Base-by-base conservation (phyloP, 2,113 vertebrate genomes). In the Rhizomys pruinosus region DNA sequence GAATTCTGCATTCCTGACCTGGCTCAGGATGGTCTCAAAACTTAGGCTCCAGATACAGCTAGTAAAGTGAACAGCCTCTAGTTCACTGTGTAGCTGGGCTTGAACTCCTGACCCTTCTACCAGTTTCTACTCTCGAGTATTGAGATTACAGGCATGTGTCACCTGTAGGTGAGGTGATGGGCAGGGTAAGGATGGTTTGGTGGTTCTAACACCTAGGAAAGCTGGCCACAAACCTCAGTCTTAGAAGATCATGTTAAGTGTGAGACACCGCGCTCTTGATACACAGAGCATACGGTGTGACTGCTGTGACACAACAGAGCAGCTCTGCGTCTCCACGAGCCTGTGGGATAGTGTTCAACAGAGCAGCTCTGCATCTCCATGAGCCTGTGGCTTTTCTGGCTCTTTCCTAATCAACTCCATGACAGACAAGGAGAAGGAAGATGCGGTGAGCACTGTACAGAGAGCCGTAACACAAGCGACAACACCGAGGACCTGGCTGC, bases 281-380 rank as follows among this genome's bases (percentile, higher is more conserved):
- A 84, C 19, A 88, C 44, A 12, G 2, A 6, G 39, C 7, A 29
- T 10, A 39, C 27, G 20, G 20, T 52, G 20, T 52, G 47, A 32
- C 59, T 29, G 7, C 39, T 61, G 17, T n/a, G 44, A 63, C 59
- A 13, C 32, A 78, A n/a, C n/a, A n/a, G n/a, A n/a, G n/a, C n/a
- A n/a, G n/a, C n/a, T n/a, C n/a, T n/a, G n/a, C n/a, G 3, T 6
- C 34, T 23, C 23, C 17, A 4, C 4, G 19, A 37, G 29, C 47
- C 47, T 52, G 47, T n/a, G 47, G 34, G 9, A 61, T 2, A 7
- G 19, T 39, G 39, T 20, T 85, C 73, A 16, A 32, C 7, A 57
- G 29, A 77, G 29, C 29, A 20, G 39, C 25, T 10, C n/a, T 0
- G 1, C 12, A 5, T 6, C 34, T 23, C 23, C 17, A 4, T 7